phyloP scores from a whole-genome alignment of 37 sponge, comb jelly and placozoan species.

The Axinella damicornis region DNA sequence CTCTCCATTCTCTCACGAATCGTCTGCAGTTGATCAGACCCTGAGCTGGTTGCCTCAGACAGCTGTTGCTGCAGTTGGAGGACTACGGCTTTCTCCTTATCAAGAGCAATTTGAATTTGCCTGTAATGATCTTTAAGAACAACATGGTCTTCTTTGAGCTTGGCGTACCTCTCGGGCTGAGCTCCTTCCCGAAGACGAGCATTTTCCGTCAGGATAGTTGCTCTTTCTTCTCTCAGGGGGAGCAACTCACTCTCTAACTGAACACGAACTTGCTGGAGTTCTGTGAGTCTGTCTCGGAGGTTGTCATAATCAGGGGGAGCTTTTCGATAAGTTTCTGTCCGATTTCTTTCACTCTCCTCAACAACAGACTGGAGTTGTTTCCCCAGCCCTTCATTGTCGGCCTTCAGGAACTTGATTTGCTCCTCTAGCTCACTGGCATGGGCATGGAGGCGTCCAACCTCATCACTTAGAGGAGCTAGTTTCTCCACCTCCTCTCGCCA shows the following conservation, averaged over 20 bases:
- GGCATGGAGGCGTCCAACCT: neutral
- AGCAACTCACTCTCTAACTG: conserved; percentile 45
- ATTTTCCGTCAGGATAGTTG: conserved; percentile 34
- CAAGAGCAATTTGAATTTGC: neutral
- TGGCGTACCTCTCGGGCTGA: conserved; percentile 39
- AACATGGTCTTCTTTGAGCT: conserved; percentile 32
- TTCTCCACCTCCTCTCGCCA: conserved; percentile 49
- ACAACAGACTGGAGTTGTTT: neutral
- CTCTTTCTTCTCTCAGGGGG: conserved; percentile 48
- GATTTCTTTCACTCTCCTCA: neutral
- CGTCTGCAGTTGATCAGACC: conserved; percentile 9
- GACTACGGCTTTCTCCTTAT: neutral
- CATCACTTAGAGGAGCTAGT: conserved; percentile 19
- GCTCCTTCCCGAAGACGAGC: conserved; percentile 36
- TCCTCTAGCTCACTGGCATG: neutral
- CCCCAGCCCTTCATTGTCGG: neutral
- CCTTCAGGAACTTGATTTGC: neutral
- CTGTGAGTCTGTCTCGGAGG: conserved; percentile 9
- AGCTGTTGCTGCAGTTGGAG: conserved; percentile 43
- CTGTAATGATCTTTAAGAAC: neutral
- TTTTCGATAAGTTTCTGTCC: neutral
- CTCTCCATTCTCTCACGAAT: conserved; percentile 38
- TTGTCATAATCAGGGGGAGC: conserved; percentile 10
- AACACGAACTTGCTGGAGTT: conserved; percentile 46
- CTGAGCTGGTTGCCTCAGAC: conserved; percentile 23